Percentiles rank a stretch among this genome's conserved stretches.
These are phyloP conservation scores for Molorchus minor DNA, from an alignment of 2,888 invertebrate species.

Conservation along the genomic window DNA sequence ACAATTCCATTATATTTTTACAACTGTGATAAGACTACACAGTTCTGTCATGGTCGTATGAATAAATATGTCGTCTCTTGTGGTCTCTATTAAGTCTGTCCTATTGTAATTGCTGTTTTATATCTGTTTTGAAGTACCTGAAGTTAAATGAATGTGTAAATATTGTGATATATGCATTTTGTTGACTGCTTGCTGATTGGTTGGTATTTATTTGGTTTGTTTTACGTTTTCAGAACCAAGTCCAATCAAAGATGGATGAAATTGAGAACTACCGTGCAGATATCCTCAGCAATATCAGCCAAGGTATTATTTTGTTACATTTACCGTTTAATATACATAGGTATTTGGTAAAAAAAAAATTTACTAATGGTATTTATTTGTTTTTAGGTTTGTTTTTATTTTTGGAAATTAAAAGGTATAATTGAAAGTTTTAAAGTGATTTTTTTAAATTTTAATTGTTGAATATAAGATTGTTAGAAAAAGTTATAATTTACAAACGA, in stretches of 20 bases:
- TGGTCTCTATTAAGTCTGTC: slow-evolving; percentile 26
- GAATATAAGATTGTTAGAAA: too few species aligned
- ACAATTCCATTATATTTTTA: slow-evolving; percentile 13
- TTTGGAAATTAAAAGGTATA: too few species aligned
- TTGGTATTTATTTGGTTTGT: slow-evolving; percentile 8
- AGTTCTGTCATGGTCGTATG: slow-evolving; percentile 6
- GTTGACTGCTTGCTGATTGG: slow-evolving; percentile 17
- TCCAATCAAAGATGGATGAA: slow-evolving; percentile 98
- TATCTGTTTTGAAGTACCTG: slow-evolving; percentile 26
- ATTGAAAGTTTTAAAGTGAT: too few species aligned
- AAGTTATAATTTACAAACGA: too few species aligned
- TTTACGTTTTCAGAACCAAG: slow-evolving; percentile 75
- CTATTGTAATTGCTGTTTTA: slow-evolving; percentile 32
- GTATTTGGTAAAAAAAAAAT: too few species aligned
- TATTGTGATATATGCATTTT: slow-evolving; percentile 38
- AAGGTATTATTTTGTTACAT: slow-evolving; percentile 68
- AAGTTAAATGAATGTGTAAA: slow-evolving; percentile 35
- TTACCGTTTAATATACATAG: too few species aligned
- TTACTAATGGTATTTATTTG: too few species aligned
- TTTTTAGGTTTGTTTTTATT: too few species aligned
- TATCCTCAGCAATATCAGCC: slow-evolving; percentile 84
- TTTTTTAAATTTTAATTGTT: too few species aligned
- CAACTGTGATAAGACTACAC: slow-evolving; percentile 12
- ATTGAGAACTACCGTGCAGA: slow-evolving; percentile 90
- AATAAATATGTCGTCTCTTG: slow-evolving; percentile 25